Conservation (phyloP, 2,797 vertebrate genomes). For the Aulostomus chinensis region DNA sequence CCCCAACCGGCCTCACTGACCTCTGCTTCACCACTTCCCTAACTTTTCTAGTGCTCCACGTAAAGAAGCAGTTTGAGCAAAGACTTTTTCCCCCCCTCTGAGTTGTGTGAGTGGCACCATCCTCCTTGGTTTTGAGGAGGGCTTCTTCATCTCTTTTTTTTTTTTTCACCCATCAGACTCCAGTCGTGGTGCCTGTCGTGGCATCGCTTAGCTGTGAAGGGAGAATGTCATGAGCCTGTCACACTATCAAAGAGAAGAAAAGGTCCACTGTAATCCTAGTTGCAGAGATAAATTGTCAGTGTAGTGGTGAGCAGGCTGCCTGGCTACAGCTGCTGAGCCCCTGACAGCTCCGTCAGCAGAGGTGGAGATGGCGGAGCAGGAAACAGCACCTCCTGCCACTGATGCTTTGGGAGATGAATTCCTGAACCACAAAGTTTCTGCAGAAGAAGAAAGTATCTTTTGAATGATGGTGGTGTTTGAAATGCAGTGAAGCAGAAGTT, state of each 20-base stretch:
- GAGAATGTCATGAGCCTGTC: conserved; percentile 50
- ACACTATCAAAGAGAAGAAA: conserved; percentile 56
- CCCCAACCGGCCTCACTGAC: too few species aligned
- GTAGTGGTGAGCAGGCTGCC: conserved; percentile 3
- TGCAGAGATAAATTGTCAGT: conserved; percentile 50
- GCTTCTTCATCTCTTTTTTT: conserved; percentile 1
- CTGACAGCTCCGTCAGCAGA: conserved; percentile 53
- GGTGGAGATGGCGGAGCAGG: conserved; percentile 11
- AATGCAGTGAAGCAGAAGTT: too few species aligned
- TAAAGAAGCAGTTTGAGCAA: not conserved
- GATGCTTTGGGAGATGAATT: conserved; percentile 11
- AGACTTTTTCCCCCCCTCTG: too few species aligned
- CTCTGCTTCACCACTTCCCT: too few species aligned
- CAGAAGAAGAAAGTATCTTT: not conserved
- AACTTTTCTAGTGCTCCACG: too few species aligned
- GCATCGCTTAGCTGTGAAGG: conserved; percentile 17
- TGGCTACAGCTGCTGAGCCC: conserved; percentile 40
- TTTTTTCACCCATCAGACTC: conserved; percentile 22
- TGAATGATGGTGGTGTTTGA: too few species aligned
- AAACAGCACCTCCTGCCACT: conserved; percentile 12
- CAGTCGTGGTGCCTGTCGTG: conserved; percentile 1
- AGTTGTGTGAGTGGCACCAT: not conserved
- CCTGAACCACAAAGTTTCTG: conserved; percentile 2
- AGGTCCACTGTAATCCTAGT: conserved; percentile 50
- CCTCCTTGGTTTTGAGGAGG: not conserved